A percentile compares a stretch with the other conserved stretches of the same genome.
phyloP scores from a whole-genome alignment of 2,888 invertebrate species.

The Andrena dorsata region DNA sequence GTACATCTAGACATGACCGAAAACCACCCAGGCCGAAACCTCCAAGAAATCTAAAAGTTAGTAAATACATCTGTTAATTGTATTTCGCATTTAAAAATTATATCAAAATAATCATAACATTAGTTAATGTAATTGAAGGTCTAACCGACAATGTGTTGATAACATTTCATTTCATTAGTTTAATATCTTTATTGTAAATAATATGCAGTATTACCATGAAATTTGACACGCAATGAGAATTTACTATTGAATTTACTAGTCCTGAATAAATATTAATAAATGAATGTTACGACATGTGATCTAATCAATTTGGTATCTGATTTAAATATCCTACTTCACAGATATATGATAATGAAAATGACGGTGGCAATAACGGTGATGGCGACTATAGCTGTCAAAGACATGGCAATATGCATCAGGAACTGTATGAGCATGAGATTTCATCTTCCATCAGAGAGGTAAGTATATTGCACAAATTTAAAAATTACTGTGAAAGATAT shows the following conservation, averaged over 20 bases:
- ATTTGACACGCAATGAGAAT: no score
- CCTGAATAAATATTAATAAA: no score
- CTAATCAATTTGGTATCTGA: not conserved
- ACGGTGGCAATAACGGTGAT: not conserved
- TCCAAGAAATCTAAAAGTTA: conserved; percentile 40
- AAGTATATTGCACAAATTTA: conserved; percentile 16
- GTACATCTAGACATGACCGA: not conserved
- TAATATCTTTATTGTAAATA: no score
- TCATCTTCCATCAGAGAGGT: conserved; percentile 50
- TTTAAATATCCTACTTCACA: conserved; percentile 8
- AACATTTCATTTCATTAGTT: not conserved
- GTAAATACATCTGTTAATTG: conserved; percentile 3
- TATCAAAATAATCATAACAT: not conserved
- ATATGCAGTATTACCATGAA: no score
- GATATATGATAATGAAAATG: not conserved
- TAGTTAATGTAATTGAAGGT: not conserved
- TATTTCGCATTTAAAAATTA: not conserved
- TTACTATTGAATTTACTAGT: no score
- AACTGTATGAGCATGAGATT: conserved; percentile 41
- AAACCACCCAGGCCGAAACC: not conserved
- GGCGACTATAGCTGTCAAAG: not conserved
- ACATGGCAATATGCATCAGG: no score
- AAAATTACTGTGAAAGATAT: not conserved
- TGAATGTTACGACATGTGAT: not conserved
- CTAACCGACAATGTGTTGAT: not conserved